Conservation (phyloP, 2,797 vertebrate species). For the Notamacropus eugenii region DNA sequence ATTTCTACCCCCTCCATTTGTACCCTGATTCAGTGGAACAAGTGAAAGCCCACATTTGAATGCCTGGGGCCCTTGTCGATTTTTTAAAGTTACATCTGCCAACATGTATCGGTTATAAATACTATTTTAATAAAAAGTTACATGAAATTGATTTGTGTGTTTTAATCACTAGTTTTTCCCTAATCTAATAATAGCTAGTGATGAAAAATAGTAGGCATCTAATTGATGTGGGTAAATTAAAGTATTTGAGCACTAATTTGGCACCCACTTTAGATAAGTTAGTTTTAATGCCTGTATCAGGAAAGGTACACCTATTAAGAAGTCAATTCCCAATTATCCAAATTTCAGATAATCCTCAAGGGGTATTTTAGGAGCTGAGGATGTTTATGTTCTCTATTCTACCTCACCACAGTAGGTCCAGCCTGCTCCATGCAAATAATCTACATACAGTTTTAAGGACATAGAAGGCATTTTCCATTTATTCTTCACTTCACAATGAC, state of each 20-base stretch:
- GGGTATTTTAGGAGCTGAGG: neutral
- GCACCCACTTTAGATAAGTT: conserved; percentile 9
- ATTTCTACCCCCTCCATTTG: neutral
- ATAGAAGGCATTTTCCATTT: neutral
- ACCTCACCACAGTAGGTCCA: neutral
- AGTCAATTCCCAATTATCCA: neutral
- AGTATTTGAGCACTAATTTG: conserved; percentile 20
- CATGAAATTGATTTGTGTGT: conserved; percentile 67
- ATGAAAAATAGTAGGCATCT: conserved; percentile 43
- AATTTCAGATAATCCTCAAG: neutral
- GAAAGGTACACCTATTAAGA: conserved; percentile 14
- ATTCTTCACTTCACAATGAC: neutral
- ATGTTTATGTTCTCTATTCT: conserved; percentile 27
- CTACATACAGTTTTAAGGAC: conserved; percentile 1
- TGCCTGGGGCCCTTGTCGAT: conserved; percentile 63
- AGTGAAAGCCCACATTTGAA: conserved; percentile 41
- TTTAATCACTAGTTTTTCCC: conserved; percentile 69
- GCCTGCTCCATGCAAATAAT: neutral
- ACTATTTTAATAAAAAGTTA: conserved; percentile 86
- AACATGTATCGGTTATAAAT: conserved; percentile 79
- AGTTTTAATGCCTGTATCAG: neutral
- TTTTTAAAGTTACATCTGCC: conserved; percentile 74
- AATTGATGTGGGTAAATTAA: conserved; percentile 43
- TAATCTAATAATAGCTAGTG: conserved; percentile 25
- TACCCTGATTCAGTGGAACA: conserved; percentile 58